A percentile compares a stretch with the other conserved stretches of the same genome.
These are phyloP conservation scores for Zaprionus vittiger DNA, from an alignment of 1,140 invertebrate genomes.

Conservation along the genomic window DNA sequence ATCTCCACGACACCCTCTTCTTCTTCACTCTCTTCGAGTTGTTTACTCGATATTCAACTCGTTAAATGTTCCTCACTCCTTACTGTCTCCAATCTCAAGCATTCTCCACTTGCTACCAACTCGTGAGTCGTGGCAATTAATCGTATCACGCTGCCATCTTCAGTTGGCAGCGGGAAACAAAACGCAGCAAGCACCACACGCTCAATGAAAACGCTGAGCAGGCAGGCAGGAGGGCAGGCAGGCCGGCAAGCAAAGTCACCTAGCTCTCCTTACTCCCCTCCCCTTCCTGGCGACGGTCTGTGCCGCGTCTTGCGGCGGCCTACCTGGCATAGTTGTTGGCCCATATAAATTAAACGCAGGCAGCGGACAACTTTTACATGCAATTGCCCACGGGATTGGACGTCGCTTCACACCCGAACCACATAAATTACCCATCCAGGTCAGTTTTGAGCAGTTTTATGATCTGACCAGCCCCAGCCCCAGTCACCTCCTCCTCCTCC, in stretches of 20 bases:
- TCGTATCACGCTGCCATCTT: slow-evolving; percentile 26
- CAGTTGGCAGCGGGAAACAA: slow-evolving; percentile 28
- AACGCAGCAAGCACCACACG: slow-evolving; percentile 34
- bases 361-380: slow-evolving; percentile 76
- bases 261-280: background rate
- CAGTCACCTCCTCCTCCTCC: background rate
- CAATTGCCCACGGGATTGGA: slow-evolving; percentile 67
- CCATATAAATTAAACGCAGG: slow-evolving; percentile 78
- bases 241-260: background rate
- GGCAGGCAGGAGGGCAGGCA: slow-evolving; percentile 53
- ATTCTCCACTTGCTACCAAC: background rate
- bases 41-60: background rate
- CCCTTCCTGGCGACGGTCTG: slow-evolving; percentile 13
- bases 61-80: background rate
- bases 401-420: slow-evolving; percentile 67
- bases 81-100: background rate
- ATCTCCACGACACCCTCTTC: background rate
- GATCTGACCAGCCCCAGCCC: slow-evolving; percentile 35
- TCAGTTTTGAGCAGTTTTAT: slow-evolving; percentile 73
- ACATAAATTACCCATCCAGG: slow-evolving; percentile 76
- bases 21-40: too few species aligned
- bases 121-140: background rate
- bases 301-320: slow-evolving; percentile 42
- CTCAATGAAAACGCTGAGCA: slow-evolving; percentile 72
- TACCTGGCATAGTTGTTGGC: slow-evolving; percentile 55